Conservation (phyloP, 2,888 invertebrate species). For the Chrysotoxum bicinctum region DNA sequence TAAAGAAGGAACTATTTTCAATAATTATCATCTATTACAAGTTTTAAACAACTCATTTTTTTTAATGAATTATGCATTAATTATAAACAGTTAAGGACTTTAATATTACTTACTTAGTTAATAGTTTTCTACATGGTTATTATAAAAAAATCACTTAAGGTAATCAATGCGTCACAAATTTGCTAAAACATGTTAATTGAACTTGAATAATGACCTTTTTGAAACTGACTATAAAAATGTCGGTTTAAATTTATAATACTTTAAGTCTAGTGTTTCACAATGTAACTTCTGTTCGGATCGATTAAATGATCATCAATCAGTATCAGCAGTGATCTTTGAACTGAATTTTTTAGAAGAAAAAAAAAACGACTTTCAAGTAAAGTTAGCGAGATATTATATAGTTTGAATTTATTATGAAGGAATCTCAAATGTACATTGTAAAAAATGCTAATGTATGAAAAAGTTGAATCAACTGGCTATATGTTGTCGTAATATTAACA, state of each 20-base stretch:
- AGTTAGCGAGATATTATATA: too few relatives aligned
- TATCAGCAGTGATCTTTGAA: constrained; percentile 32
- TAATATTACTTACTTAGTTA: not conserved
- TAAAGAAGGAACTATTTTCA: not conserved
- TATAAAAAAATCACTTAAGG: not conserved
- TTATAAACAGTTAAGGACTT: not conserved
- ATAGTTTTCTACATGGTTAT: not conserved
- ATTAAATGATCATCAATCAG: constrained; percentile 13
- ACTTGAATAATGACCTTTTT: constrained; percentile 9
- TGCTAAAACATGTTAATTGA: constrained; percentile 4
- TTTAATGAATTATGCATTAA: not conserved
- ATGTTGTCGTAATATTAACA: too few relatives aligned
- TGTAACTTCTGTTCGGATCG: not conserved
- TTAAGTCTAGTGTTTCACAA: not conserved
- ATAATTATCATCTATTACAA: not conserved
- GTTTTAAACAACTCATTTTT: not conserved
- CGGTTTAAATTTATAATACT: not conserved
- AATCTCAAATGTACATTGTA: too few relatives aligned
- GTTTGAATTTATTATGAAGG: too few relatives aligned
- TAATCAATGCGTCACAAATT: not conserved
- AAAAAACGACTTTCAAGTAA: too few relatives aligned
- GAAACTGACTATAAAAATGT: not conserved
- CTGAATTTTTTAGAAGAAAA: not conserved
- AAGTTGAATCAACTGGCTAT: too few relatives aligned
- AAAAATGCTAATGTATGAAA: too few relatives aligned